A percentile compares a stretch with the other conserved stretches of the same genome.
Evolutionary conservation across 2,888 invertebrate genomes (phyloP).

Genomic region (Pherbina coryleti): DNA sequence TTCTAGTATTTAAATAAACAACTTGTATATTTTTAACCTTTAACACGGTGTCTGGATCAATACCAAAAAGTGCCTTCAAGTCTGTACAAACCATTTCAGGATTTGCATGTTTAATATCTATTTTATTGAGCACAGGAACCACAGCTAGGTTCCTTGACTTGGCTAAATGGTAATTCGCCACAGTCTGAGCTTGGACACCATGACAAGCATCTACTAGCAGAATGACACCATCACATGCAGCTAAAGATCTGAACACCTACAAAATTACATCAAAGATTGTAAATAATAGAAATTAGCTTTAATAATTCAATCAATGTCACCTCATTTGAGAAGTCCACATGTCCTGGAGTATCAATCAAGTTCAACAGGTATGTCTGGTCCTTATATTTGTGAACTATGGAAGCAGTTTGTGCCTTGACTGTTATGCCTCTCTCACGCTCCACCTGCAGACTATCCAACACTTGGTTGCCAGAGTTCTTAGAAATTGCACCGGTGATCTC

Average conservation of each 20-base stretch:
- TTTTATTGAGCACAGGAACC: slow-evolving; percentile 96
- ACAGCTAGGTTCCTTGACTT: slow-evolving; percentile 84
- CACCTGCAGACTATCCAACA: slow-evolving; percentile 84
- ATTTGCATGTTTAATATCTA: slow-evolving; percentile 92
- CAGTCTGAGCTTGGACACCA: slow-evolving; percentile 96
- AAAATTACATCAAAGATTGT: slow-evolving; percentile 4
- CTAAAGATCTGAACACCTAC: slow-evolving; percentile 85
- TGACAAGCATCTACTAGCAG: slow-evolving; percentile 96
- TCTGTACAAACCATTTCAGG: slow-evolving; percentile 86
- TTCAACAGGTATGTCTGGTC: slow-evolving; percentile 84
- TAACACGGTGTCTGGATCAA: slow-evolving; percentile 79
- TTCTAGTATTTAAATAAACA: not conserved
- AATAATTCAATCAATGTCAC: slow-evolving; percentile 70
- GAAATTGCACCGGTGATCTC: slow-evolving; percentile 90
- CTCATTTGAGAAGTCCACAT: slow-evolving; percentile 98
- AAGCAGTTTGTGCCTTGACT: slow-evolving; percentile 97
- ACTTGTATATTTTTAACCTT: slow-evolving; percentile 72
- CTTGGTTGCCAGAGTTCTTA: slow-evolving; percentile 77
- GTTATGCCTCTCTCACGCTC: slow-evolving; percentile 98
- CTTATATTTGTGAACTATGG: slow-evolving; percentile 81
- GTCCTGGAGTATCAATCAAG: slow-evolving; percentile 97
- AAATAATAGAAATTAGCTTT: slow-evolving; percentile 54
- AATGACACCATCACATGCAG: slow-evolving; percentile 95
- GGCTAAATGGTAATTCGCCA: slow-evolving; percentile 95
- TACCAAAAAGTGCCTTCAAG: slow-evolving; percentile 84